Percentiles rank a stretch among this genome's conserved stretches.
Evolutionary conservation across 2,113 vertebrate species (phyloP).

Genomic region (Zosterops pallidus): DNA sequence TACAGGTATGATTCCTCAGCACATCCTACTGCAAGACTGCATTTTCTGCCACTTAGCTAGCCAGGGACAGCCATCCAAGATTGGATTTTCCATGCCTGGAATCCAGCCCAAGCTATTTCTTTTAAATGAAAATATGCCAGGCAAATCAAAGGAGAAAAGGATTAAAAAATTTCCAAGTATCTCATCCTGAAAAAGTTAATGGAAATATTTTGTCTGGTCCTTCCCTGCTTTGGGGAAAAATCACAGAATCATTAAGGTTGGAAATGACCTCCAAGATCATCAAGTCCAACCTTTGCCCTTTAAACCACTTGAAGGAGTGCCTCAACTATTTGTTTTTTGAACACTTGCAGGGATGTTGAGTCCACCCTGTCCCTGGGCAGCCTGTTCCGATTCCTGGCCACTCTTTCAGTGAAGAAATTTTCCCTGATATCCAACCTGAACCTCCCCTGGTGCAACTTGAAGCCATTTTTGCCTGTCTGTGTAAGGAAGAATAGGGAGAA

Average conservation of each 20-base stretch:
- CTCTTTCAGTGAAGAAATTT: not conserved
- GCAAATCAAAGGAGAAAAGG: not conserved
- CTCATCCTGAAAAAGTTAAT: not conserved
- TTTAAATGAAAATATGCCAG: not conserved
- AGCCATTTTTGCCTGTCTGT: not conserved
- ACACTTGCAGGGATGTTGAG: not conserved
- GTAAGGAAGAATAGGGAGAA: not conserved
- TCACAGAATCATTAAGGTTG: not conserved
- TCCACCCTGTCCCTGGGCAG: not conserved
- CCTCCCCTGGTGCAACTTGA: not conserved
- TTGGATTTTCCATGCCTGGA: not conserved
- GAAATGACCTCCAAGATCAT: not conserved
- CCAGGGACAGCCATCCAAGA: not conserved
- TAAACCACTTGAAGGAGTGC: fast-evolving
- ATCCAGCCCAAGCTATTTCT: not conserved
- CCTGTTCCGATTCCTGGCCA: not conserved
- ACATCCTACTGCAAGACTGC: not conserved
- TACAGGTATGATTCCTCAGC: not conserved
- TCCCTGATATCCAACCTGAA: not conserved
- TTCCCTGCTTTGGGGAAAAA: not conserved
- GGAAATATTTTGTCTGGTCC: not conserved
- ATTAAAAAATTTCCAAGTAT: not conserved
- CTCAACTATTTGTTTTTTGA: not conserved
- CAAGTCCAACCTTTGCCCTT: not conserved
- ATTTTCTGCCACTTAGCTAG: not conserved